Percentiles rank a stretch among this genome's conserved stretches.
These are phyloP conservation scores for Apotomis betuletana DNA, from an alignment of 2,888 invertebrate genomes.

Conservation along the genomic window DNA sequence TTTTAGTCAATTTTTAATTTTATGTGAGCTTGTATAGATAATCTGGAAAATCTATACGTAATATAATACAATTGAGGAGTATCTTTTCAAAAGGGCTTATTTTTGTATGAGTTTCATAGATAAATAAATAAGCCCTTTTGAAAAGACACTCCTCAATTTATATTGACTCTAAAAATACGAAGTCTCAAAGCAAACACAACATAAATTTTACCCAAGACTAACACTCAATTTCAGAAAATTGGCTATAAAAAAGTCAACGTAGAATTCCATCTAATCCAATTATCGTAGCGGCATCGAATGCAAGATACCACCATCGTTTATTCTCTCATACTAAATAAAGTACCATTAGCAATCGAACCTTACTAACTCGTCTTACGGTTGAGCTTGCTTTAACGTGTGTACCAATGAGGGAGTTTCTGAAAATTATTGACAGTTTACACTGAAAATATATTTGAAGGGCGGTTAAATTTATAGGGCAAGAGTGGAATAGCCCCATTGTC, in stretches of 20 bases:
- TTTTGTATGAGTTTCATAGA: too few species aligned
- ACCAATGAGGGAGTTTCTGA: conserved; percentile 1
- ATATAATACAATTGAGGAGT: too few species aligned
- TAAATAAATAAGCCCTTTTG: too few species aligned
- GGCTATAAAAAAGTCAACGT: conserved; percentile 25
- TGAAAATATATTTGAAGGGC: conserved; percentile 13
- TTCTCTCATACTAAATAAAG: not conserved
- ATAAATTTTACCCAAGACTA: conserved; percentile 7
- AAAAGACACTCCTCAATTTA: too few species aligned
- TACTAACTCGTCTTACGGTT: not conserved
- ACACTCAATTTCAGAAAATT: conserved; percentile 15
- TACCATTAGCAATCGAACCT: not conserved
- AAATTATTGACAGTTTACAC: not conserved
- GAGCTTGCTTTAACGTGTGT: not conserved
- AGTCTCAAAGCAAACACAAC: not conserved
- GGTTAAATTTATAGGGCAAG: conserved; percentile 7
- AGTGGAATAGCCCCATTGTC: conserved; percentile 34
- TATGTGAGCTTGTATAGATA: too few species aligned
- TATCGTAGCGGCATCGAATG: conserved; percentile 17
- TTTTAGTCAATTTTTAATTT: too few species aligned
- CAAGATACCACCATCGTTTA: conserved; percentile 9
- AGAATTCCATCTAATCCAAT: conserved; percentile 22
- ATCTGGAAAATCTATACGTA: too few species aligned
- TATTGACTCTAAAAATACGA: not conserved
- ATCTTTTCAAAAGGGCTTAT: too few species aligned